Percentiles rank a stretch among this genome's conserved stretches.
phyloP scores from a whole-genome alignment of 2,113 vertebrate genomes.

The Acanthisitta chloris region DNA sequence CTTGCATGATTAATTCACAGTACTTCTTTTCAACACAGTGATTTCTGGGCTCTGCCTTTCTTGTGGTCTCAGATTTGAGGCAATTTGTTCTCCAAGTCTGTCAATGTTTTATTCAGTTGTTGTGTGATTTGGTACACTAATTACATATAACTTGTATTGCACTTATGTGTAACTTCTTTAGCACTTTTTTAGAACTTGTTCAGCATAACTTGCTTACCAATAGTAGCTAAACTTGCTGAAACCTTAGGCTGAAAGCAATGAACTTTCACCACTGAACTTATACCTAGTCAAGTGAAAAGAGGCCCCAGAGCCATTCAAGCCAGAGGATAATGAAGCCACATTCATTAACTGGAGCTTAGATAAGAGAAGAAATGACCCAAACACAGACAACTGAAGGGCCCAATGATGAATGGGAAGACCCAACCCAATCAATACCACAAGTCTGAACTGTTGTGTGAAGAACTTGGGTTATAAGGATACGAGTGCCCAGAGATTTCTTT shows the following conservation, averaged over 20 bases:
- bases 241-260: not conserved
- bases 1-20: constrained; percentile 50
- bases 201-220: not conserved
- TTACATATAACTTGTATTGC: not conserved
- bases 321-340: not conserved
- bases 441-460: accelerated
- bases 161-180: not conserved
- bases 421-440: not conserved
- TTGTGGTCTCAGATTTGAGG: constrained; percentile 18
- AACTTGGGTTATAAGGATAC: too few species aligned
- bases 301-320: not conserved
- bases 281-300: not conserved
- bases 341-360: not conserved
- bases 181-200: not conserved
- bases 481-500: not conserved
- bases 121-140: not conserved
- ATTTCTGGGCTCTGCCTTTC: constrained; percentile 37
- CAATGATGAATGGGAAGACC: not conserved
- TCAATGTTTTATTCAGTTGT: not conserved
- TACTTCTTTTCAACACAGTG: constrained; percentile 39
- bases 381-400: not conserved
- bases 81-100: constrained; percentile 33
- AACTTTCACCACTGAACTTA: not conserved
- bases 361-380: not conserved
- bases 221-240: not conserved